Evolutionary conservation across 2,888 invertebrate genomes (phyloP).

Genomic region (Ganaspis brasiliensis): DNA sequence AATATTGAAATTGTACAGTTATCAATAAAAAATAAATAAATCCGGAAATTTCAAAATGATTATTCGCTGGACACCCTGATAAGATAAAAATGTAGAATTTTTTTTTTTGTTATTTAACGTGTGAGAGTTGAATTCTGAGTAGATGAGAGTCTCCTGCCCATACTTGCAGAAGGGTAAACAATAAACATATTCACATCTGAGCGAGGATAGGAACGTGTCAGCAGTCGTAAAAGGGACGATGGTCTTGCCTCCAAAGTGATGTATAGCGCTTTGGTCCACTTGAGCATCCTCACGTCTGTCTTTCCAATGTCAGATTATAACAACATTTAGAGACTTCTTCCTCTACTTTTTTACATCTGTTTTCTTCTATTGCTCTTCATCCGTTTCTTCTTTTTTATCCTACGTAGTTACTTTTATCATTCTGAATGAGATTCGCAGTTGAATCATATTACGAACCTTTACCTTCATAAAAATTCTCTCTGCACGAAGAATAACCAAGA

Average conservation of each 20-base stretch:
- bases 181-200: constrained; percentile 14
- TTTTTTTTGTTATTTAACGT: too few relatives aligned
- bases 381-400: background rate
- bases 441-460: background rate
- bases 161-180: constrained; percentile 18
- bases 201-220: constrained; percentile 47
- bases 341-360: constrained; percentile 26
- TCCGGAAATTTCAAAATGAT: too few relatives aligned
- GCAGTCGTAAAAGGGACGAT: constrained; percentile 54
- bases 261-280: constrained; percentile 63
- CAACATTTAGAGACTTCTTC: constrained; percentile 56
- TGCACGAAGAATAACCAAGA: background rate
- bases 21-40: too few relatives aligned
- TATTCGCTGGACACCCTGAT: too few relatives aligned
- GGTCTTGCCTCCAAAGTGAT: constrained; percentile 62
- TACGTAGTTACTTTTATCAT: constrained; percentile 11
- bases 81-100: too few relatives aligned
- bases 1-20: too few relatives aligned
- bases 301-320: constrained; percentile 67
- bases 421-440: constrained; percentile 4
- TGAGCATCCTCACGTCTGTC: constrained; percentile 62
- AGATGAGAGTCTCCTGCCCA: background rate
- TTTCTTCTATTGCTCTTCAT: constrained; percentile 35
- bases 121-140: constrained; percentile 2
- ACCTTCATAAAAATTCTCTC: background rate